Evolutionary conservation across 2,888 invertebrate species (phyloP).

Genomic region (Oegoconia quadripuncta): DNA sequence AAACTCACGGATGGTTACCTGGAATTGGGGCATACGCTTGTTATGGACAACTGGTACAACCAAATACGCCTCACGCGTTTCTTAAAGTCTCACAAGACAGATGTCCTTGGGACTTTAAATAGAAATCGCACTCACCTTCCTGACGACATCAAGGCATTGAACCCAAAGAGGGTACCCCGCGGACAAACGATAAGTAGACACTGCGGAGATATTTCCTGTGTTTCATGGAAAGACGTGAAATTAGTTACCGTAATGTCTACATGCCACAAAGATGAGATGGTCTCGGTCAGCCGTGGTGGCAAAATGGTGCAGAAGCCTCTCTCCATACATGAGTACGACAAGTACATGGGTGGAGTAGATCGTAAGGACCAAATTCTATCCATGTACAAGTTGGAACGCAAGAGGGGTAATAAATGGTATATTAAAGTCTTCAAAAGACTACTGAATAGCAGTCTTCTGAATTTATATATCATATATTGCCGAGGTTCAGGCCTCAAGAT

Average conservation of each 20-base stretch:
- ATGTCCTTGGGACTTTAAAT: slow-evolving; percentile 12
- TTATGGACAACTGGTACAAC: slow-evolving; percentile 24
- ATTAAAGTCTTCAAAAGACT: slow-evolving; percentile 17
- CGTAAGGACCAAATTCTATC: slow-evolving; percentile 20
- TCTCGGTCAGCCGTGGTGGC: neutral
- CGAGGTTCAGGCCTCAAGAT: too few relatives aligned
- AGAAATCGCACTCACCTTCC: slow-evolving; percentile 5
- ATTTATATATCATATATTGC: slow-evolving; percentile 8
- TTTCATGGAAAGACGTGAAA: slow-evolving; percentile 18
- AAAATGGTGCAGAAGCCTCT: slow-evolving; percentile 3
- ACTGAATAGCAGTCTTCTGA: slow-evolving; percentile 15
- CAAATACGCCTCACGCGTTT: slow-evolving; percentile 5
- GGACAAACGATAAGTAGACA: slow-evolving; percentile 8
- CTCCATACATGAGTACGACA: slow-evolving; percentile 15
- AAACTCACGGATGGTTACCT: slow-evolving; percentile 13
- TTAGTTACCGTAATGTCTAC: slow-evolving; percentile 15
- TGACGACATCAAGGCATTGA: slow-evolving; percentile 2
- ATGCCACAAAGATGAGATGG: neutral
- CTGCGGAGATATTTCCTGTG: slow-evolving; percentile 11
- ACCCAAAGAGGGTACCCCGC: neutral
- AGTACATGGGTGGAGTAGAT: slow-evolving; percentile 21
- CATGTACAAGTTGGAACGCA: slow-evolving; percentile 17
- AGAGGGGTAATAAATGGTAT: slow-evolving; percentile 20
- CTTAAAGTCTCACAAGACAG: slow-evolving; percentile 6
- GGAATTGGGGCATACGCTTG: slow-evolving; percentile 14